Evolutionary conservation across 1,140 invertebrate species (phyloP).

Genomic region (Sycophila sp.): DNA sequence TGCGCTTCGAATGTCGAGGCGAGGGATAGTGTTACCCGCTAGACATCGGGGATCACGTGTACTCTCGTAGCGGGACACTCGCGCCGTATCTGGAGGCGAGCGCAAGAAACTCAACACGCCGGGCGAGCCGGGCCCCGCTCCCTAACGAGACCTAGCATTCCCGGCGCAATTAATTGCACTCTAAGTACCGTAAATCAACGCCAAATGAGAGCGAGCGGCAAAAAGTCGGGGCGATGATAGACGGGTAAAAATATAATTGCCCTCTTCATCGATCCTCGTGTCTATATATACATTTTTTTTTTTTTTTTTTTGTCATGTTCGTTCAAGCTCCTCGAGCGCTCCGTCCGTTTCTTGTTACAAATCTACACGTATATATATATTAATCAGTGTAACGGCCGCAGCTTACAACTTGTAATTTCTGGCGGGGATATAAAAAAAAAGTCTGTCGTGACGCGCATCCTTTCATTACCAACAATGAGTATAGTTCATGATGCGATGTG

Average conservation of each 20-base stretch:
- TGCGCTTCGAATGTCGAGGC: constrained; percentile 3
- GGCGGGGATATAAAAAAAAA: no score
- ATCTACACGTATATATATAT: no score
- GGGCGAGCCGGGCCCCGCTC: neutral
- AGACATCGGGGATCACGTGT: neutral
- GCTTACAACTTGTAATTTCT: no score
- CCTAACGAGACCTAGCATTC: constrained; percentile 22
- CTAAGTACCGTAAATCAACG: constrained; percentile 44
- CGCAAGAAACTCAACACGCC: constrained; percentile 27
- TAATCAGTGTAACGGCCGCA: no score
- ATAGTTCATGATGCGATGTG: no score
- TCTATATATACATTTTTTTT: neutral
- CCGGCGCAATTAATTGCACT: constrained; percentile 43
- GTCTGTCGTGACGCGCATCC: no score
- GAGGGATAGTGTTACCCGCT: constrained; percentile 14
- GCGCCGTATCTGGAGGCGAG: constrained; percentile 1
- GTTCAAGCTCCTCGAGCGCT: no score
- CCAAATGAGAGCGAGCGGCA: constrained; percentile 37
- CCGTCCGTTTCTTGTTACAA: no score
- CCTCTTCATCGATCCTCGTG: neutral
- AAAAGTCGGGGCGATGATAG: neutral
- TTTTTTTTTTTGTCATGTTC: neutral
- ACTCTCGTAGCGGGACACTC: constrained; percentile 9
- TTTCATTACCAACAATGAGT: no score
- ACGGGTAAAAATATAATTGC: neutral